These are phyloP conservation scores for Hydrotaea cyrtoneurina DNA, from an alignment of 2,888 invertebrate genomes.

Conservation along the genomic window DNA sequence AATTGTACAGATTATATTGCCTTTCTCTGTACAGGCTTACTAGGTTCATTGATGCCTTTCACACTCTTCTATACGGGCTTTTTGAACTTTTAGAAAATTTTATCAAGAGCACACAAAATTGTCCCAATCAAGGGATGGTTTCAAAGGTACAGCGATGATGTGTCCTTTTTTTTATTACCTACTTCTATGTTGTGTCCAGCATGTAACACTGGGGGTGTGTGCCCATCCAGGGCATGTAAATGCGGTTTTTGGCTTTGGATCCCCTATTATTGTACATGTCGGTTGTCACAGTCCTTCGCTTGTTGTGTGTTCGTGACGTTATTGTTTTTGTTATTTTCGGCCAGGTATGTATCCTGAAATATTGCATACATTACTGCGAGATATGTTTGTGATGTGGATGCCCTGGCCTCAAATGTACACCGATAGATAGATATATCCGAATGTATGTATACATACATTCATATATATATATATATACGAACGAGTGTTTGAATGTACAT, in stretches of 20 bases:
- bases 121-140: slow-evolving; percentile 3
- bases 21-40: too few species aligned
- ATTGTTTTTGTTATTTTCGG: neutral
- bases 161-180: slow-evolving; percentile 25
- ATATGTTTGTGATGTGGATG: neutral
- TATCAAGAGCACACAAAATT: neutral
- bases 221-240: neutral
- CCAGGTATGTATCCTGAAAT: neutral
- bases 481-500: neutral
- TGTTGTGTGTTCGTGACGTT: slow-evolving; percentile 13
- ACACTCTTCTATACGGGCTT: neutral
- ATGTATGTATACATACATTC: neutral
- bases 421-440: too few species aligned
- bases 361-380: neutral
- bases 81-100: neutral
- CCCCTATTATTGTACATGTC: neutral
- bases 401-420: neutral
- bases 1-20: too few species aligned
- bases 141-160: neutral
- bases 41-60: neutral
- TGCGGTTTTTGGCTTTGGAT: slow-evolving; percentile 12
- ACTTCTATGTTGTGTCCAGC: neutral
- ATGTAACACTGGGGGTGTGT: neutral
- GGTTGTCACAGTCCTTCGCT: neutral
- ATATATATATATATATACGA: neutral